Conservation (phyloP, 2,888 invertebrate genomes). For the Mantis religiosa region DNA sequence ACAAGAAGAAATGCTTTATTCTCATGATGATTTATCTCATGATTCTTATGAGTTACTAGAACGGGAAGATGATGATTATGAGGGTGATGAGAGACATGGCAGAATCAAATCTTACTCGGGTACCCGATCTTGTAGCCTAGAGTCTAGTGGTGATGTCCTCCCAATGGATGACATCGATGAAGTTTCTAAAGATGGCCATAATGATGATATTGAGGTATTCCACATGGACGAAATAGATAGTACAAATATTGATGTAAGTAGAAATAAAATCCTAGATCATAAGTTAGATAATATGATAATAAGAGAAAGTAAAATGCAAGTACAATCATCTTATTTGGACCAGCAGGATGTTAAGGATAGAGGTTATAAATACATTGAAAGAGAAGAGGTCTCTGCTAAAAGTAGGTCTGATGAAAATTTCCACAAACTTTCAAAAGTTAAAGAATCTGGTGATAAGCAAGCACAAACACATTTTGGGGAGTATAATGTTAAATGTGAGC, state of each 20-base stretch:
- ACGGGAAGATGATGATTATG: conserved; percentile 57
- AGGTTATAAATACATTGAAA: background rate
- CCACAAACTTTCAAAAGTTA: background rate
- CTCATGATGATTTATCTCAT: conserved; percentile 82
- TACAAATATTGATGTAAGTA: background rate
- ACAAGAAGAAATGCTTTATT: conserved; percentile 41
- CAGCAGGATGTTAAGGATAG: background rate
- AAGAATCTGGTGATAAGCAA: background rate
- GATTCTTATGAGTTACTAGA: conserved; percentile 84
- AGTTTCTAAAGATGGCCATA: conserved; percentile 49
- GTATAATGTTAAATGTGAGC: conserved; percentile 35
- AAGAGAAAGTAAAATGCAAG: background rate
- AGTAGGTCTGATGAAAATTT: background rate
- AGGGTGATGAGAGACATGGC: background rate
- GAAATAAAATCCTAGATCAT: background rate
- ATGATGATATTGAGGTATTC: conserved; percentile 59
- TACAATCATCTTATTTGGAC: background rate
- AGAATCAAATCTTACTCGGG: conserved; percentile 18
- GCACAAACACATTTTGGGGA: conserved; percentile 27
- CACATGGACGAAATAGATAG: conserved; percentile 58
- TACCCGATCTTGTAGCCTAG: conserved; percentile 64
- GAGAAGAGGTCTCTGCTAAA: background rate
- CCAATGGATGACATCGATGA: conserved; percentile 62
- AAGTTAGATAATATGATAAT: background rate
- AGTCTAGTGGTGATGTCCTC: conserved; percentile 73